Percentiles rank a stretch among this genome's conserved stretches.
Evolutionary conservation across 2,888 invertebrate genomes (phyloP).

Genomic region (Leucoptera coffeella): DNA sequence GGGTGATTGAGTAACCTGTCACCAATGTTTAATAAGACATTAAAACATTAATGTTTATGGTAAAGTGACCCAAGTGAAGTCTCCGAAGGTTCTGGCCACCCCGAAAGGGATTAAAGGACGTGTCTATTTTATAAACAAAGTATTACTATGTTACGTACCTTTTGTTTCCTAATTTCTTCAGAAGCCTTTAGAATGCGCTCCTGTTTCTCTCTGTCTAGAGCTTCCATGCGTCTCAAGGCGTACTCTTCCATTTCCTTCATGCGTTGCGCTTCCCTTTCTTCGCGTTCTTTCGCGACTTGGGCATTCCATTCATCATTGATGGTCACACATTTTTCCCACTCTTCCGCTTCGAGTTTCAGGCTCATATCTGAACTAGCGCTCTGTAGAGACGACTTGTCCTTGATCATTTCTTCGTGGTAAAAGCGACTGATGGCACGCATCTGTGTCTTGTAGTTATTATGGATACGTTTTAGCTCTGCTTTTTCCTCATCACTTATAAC

Average conservation of each 20-base stretch:
- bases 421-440: slow-evolving; percentile 50
- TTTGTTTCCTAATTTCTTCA: slow-evolving; percentile 33
- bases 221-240: slow-evolving; percentile 34
- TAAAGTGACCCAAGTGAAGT: too few species aligned
- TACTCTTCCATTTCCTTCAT: slow-evolving; percentile 35
- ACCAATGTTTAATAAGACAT: too few species aligned
- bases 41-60: too few species aligned
- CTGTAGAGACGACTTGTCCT: slow-evolving; percentile 38
- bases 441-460: slow-evolving; percentile 64
- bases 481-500: slow-evolving; percentile 57
- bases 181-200: slow-evolving; percentile 34
- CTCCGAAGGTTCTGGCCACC: too few species aligned
- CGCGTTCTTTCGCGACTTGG: slow-evolving; percentile 52
- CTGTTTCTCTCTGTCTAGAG: slow-evolving; percentile 19
- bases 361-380: slow-evolving; percentile 51
- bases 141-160: too few species aligned
- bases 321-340: slow-evolving; percentile 53
- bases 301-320: slow-evolving; percentile 70
- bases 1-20: too few species aligned
- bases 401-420: slow-evolving; percentile 45
- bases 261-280: slow-evolving; percentile 46
- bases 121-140: too few species aligned
- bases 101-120: too few species aligned
- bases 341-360: slow-evolving; percentile 53
- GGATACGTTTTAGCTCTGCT: slow-evolving; percentile 59